Base-by-base conservation (phyloP, 2,888 invertebrate genomes). In the Latrodectus elegans region DNA sequence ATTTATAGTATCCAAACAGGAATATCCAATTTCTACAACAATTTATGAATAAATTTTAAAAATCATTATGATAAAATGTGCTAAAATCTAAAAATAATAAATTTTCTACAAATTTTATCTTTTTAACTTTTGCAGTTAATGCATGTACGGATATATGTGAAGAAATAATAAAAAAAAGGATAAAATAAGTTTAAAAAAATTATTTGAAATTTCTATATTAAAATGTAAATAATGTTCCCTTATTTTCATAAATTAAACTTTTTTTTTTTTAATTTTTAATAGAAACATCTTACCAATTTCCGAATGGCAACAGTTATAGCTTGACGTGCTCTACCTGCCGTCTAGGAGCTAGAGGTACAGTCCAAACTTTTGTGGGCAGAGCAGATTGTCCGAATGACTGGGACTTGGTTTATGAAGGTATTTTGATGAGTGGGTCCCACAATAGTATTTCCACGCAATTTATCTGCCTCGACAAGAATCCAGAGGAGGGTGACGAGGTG, bases 401-500 rank as follows among this genome's bases (percentile, higher is more conserved):
- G 88, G 78, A 81, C 14, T 53, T 53, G 52, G 14, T 88, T 4
- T 88, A 88, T 49, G 77, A 88, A 6, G 88, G 88, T 3, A 51
- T 81, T 8, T 55, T 84, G 26, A 74, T 77, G 80, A 84, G 88
- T 22, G 84, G 84, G 4, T 52, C 72, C 0, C 26, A 53, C 0
- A 53, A 74, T 17, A 78, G 49, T 15, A 75, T 79, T 65, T 73
- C 68, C 26, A 80, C 88, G 0, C 14, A 38, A 22, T 88, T 88
- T 53, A 52, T 88, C 8, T 88, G 88, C 51, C 17, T 88, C 22
- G 88, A 88, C 67, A 83, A 38, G 64, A 71, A 70, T 12, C 49
- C 78, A 1, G 60, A 60, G 53, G 65, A 70, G 4, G 38, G 15
- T 9, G 22, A 26, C 0, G 51, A 74, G 9, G 12, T 26, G 0